Evolutionary conservation across 1,140 invertebrate species (phyloP), one percentile per base, ranked within the genome.

Genomic region (Wiebesia pumilae): DNA sequence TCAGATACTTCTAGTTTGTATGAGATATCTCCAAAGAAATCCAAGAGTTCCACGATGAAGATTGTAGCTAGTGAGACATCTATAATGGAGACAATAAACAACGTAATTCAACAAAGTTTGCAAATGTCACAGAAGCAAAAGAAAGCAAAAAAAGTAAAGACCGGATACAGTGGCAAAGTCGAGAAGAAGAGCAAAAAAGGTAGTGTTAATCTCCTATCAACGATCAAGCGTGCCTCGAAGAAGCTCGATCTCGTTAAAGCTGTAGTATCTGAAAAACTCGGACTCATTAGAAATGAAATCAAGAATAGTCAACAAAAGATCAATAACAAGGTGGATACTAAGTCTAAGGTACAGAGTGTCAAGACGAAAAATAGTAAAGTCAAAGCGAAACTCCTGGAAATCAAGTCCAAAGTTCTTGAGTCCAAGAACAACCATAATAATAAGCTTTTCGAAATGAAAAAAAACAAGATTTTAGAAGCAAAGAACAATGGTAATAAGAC

Each of bases 141-240:
- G 16, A 93, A 90, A 77, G 90, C 90, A 0, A 91, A 89, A 30
- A 87, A 90, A 33, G 89, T 86, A n/a, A 89, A 77, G 38, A 88
- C 81, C 84, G 21, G 0, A 30, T 47, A 75, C 47, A 62, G 35
- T 14, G 21, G 30, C 6, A 84, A 75, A 38, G n/a, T 75, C 10
- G 65, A 62, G 78, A 88, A 86, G 84, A 88, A 85, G 33, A 88
- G 85, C 0, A 71, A 87, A 81, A 88, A 86, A 54, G 91, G 88
- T 80, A 88, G 83, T 12, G 83, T 85, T 0, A 91, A 91, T 83
- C 86, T 90, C 90, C 91, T 84, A 86, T 93, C 89, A 92, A 93
- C 91, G 91, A 94, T 88, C 91, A 95, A 95, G 87, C 95, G 95
- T 86, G 91, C 94, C 33, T 91, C 94, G 27, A 95, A 95, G 75